phyloP scores from a whole-genome alignment of 2,113 vertebrate species.

The Serilophus lunatus region DNA sequence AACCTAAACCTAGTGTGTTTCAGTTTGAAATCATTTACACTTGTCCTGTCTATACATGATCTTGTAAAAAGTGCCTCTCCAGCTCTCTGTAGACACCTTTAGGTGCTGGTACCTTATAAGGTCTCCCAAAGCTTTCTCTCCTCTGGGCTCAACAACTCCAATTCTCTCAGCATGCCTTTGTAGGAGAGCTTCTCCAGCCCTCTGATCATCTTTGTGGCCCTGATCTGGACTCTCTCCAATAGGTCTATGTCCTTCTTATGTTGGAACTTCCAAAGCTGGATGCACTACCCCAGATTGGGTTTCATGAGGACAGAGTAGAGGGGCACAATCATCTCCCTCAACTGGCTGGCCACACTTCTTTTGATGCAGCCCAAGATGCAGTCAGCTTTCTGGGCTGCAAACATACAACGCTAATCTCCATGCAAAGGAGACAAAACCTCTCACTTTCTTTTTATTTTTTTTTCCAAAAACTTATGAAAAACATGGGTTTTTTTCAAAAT shows the following conservation, averaged over 20 bases:
- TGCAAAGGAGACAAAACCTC: not conserved
- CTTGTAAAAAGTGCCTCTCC: not conserved
- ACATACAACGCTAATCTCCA: not conserved
- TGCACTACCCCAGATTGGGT: no score
- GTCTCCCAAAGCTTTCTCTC: not conserved
- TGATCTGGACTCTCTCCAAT: rapidly evolving
- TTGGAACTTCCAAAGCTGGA: no score
- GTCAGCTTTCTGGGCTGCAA: not conserved
- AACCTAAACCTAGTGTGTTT: not conserved
- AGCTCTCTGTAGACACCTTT: not conserved
- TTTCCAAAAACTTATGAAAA: not conserved
- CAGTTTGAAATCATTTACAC: not conserved
- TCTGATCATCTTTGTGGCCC: no score
- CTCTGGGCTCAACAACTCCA: not conserved
- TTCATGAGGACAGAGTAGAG: not conserved
- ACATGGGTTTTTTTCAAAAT: not conserved
- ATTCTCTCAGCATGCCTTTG: not conserved
- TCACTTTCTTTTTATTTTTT: not conserved
- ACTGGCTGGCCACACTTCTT: not conserved
- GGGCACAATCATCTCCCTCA: not conserved
- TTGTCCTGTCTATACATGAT: not conserved
- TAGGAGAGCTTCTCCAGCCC: not conserved
- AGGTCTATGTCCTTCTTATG: not conserved
- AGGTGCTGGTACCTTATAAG: no score
- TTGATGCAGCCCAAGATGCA: not conserved